Conservation (phyloP, 2,113 vertebrate genomes). For the Forbesichthys agassizii region DNA sequence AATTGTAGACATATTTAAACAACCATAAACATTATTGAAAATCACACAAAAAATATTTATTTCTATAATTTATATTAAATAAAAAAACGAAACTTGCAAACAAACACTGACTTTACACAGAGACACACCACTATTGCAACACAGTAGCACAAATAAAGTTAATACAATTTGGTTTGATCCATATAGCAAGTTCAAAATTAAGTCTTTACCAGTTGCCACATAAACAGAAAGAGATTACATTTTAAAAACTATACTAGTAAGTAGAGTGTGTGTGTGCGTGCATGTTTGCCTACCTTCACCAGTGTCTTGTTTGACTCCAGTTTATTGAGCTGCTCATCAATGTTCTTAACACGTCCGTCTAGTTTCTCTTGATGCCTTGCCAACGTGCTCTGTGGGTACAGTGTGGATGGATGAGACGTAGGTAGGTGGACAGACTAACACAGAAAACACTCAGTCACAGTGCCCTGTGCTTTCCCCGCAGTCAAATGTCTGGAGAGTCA, state of each 20-base stretch:
- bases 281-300: constrained; percentile 83
- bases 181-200: background rate
- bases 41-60: too few relatives aligned
- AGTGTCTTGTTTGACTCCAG: constrained; percentile 94
- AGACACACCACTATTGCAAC: too few relatives aligned
- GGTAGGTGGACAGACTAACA: background rate
- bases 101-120: too few relatives aligned
- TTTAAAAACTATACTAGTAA: too few relatives aligned
- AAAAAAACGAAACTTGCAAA: too few relatives aligned
- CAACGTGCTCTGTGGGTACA: constrained; percentile 85
- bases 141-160: too few relatives aligned
- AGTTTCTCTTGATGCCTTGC: constrained; percentile 96
- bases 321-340: constrained; percentile 95
- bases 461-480: constrained; percentile 32
- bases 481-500: constrained; percentile 44
- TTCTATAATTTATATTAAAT: too few relatives aligned
- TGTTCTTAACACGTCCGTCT: constrained; percentile 93
- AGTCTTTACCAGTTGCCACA: background rate
- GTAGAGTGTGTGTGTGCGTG: constrained; percentile 4
- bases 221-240: too few relatives aligned
- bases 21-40: too few relatives aligned
- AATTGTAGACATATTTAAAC: too few relatives aligned
- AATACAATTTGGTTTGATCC: too few relatives aligned
- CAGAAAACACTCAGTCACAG: background rate
- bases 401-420: constrained; percentile 1